These are phyloP conservation scores for Alosa sapidissima DNA, from an alignment of 2,797 vertebrate species.

Conservation along the genomic window DNA sequence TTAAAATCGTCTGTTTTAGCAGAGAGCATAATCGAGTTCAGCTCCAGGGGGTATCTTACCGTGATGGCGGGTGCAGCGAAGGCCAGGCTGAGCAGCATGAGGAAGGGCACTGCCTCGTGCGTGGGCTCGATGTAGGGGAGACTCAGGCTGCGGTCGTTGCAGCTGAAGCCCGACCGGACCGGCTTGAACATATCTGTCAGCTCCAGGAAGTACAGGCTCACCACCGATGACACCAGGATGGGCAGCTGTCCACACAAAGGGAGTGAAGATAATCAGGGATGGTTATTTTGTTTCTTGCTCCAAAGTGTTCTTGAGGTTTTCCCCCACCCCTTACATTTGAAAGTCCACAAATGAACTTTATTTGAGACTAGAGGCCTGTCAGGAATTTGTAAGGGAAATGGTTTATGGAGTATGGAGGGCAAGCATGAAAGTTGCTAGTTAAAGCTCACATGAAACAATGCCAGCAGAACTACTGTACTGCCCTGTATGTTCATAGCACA, in stretches of 20 bases:
- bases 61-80: conserved; percentile 92
- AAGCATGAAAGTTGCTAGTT: background rate
- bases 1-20: background rate
- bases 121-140: conserved; percentile 93
- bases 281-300: background rate
- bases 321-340: background rate
- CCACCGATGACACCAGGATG: conserved; percentile 91
- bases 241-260: conserved; percentile 78
- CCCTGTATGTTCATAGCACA: background rate
- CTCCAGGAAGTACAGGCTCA: conserved; percentile 95
- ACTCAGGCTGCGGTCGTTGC: conserved; percentile 94
- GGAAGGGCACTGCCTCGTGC: conserved; percentile 91
- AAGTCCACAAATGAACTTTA: background rate
- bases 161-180: conserved; percentile 90
- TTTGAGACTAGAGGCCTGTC: background rate
- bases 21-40: background rate
- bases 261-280: conserved; percentile 34
- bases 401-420: background rate
- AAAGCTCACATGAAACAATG: background rate
- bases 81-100: conserved; percentile 94
- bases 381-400: background rate
- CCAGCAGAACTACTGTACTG: background rate
- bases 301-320: background rate
- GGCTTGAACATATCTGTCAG: conserved; percentile 97
- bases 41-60: conserved; percentile 61